Base-by-base conservation (phyloP, 2,888 invertebrate genomes). In the Rhamphomyia laevipes region DNA sequence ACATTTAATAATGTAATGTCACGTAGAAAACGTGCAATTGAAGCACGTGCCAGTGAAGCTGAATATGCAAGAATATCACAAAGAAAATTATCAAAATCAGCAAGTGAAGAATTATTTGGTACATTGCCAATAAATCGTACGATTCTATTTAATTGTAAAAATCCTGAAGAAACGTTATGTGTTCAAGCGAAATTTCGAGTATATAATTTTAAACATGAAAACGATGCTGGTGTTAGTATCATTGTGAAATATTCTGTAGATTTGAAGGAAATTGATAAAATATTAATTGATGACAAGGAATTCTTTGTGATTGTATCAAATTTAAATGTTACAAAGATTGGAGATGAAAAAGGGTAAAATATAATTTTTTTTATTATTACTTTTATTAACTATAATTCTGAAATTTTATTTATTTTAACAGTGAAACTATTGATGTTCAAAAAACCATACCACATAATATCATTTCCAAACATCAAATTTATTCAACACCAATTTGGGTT, bases 401-500 rank as follows among this genome's bases (percentile, higher is more conserved):
- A 13, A 13, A 11, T 18, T 11, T 4, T 2, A 7, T 23, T 12
- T 43, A 12, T 17, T 18, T 16, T 44, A 52, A 10, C 27, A 59
- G 61, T 9, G 60, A 51, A 31, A 58, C 65, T 1, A 48, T 67
- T 33, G 53, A 55, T 9, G 57, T 69, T 3, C 61, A 56, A 33
- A 61, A 61, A 27, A 64, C 61, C 40, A 63, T 67, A 15, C 66
- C 68, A 30, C 65, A 69, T 38, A 69, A 68, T 51, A 63, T 69
- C 16, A 65, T 70, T 52, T 69, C 67, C n/a, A 69, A 69, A 50
- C 65, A 69, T 60, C 59, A 64, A 47, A 54, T 61, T 4, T 59
- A 58, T 5, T 54, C 51, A 9, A 58, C 66, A 17, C 70, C 68
- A 18, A 61, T 70, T 15, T 75, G 75, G 74, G 66, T 73, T 41